A percentile compares a stretch with the other conserved stretches of the same genome.
Evolutionary conservation across 2,797 vertebrate genomes (phyloP).

Genomic region (Tarsius wallacei): DNA sequence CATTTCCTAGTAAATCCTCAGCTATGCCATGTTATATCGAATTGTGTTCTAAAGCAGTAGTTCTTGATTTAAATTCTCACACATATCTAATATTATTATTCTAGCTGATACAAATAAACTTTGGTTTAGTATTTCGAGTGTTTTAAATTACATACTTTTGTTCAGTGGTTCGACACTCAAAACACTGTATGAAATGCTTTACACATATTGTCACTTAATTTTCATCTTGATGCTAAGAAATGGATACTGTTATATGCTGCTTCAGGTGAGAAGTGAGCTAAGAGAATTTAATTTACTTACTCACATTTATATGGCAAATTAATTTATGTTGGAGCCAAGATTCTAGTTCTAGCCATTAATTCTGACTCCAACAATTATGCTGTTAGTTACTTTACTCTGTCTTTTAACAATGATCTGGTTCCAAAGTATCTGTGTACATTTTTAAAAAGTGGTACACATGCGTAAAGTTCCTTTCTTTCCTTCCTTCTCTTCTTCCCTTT

Average conservation of each 20-base stretch:
- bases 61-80: not conserved
- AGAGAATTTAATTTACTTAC: not conserved
- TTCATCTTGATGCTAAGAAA: not conserved
- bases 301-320: not conserved
- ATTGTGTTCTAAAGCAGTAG: not conserved
- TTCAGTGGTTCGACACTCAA: not conserved
- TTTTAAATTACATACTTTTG: not conserved
- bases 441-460: not conserved
- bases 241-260: not conserved
- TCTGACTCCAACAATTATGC: not conserved
- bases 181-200: not conserved
- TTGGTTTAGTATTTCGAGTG: not conserved
- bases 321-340: not conserved
- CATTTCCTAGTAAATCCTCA: not conserved
- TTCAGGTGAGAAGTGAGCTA: constrained; percentile 5
- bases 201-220: not conserved
- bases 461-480: not conserved
- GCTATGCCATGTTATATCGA: not conserved
- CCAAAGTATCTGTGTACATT: not conserved
- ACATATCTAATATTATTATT: not conserved
- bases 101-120: not conserved
- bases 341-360: not conserved
- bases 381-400: not conserved
- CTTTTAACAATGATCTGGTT: constrained; percentile 1
- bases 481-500: not conserved